These are phyloP conservation scores for Helicoverpa assulta DNA, from an alignment of 2,888 invertebrate genomes.

Conservation along the genomic window DNA sequence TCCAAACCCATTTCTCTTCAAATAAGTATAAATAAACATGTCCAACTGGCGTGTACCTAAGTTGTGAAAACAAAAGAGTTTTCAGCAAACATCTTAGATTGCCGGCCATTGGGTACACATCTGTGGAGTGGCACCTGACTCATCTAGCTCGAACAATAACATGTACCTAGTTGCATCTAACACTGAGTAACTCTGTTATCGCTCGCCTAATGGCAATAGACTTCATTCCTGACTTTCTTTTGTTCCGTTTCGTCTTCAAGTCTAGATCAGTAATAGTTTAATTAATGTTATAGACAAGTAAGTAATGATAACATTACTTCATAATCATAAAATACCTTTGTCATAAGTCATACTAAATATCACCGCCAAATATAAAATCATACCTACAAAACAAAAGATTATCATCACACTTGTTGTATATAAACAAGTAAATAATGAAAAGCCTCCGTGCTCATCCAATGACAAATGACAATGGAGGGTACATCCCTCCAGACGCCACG, in stretches of 20 bases:
- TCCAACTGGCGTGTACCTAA: conserved; percentile 10
- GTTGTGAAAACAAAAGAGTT: conserved; percentile 30
- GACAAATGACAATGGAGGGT: conserved; percentile 87
- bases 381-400: conserved; percentile 37
- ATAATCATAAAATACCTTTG: neutral
- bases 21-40: conserved; percentile 17
- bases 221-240: conserved; percentile 23
- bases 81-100: conserved; percentile 31
- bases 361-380: conserved; percentile 13
- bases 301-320: neutral
- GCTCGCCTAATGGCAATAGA: conserved; percentile 40
- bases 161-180: conserved; percentile 17
- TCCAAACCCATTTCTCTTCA: neutral
- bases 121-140: conserved; percentile 47
- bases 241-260: conserved; percentile 17
- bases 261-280: neutral
- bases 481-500: conserved; percentile 80
- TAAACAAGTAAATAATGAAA: conserved; percentile 85
- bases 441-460: conserved; percentile 87
- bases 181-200: conserved; percentile 52
- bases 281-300: neutral
- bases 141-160: conserved; percentile 55
- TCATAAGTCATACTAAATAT: neutral
- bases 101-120: conserved; percentile 24
- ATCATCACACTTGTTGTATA: conserved; percentile 63